phyloP scores from a whole-genome alignment of 2,888 invertebrate genomes.

The Busseola fusca region DNA sequence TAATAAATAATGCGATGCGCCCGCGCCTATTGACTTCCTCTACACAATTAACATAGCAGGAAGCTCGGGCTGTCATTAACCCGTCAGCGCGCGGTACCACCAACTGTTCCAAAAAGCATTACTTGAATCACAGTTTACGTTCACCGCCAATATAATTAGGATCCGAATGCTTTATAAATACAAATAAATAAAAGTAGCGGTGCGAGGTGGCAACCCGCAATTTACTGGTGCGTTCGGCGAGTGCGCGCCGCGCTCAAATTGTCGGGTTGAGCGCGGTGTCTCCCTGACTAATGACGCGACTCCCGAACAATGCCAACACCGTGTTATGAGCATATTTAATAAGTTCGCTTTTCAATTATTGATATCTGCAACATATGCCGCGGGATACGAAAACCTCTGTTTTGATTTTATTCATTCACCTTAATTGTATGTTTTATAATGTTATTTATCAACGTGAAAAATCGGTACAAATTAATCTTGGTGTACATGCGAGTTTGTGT shows the following conservation, averaged over 20 bases:
- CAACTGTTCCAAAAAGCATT: slow-evolving; percentile 86
- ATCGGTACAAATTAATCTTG: slow-evolving; percentile 50
- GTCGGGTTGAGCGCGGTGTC: slow-evolving; percentile 79
- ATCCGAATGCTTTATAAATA: slow-evolving; percentile 85
- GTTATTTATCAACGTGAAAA: slow-evolving; percentile 57
- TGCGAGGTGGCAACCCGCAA: slow-evolving; percentile 85
- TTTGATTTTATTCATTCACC: slow-evolving; percentile 48
- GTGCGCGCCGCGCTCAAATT: slow-evolving; percentile 80
- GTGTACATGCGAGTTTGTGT: slow-evolving; percentile 32
- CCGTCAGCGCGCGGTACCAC: slow-evolving; percentile 82
- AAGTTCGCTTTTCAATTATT: slow-evolving; percentile 79
- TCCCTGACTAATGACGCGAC: slow-evolving; percentile 86
- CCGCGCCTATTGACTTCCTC: slow-evolving; percentile 83
- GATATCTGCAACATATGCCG: slow-evolving; percentile 79
- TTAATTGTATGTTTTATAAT: slow-evolving; percentile 57
- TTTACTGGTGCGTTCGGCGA: slow-evolving; percentile 79
- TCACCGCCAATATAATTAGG: slow-evolving; percentile 83
- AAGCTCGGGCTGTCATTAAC: slow-evolving; percentile 86
- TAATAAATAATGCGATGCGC: slow-evolving; percentile 85
- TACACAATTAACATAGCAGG: slow-evolving; percentile 86
- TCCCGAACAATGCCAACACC: slow-evolving; percentile 75
- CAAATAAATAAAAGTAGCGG: slow-evolving; percentile 86
- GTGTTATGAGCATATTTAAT: slow-evolving; percentile 81
- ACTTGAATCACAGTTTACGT: slow-evolving; percentile 82
- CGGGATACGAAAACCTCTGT: slow-evolving; percentile 61